A percentile compares a stretch with the other conserved stretches of the same genome.
These are phyloP conservation scores for Ptilonorhynchus violaceus DNA, from an alignment of 2,113 vertebrate species.

Conservation along the genomic window DNA sequence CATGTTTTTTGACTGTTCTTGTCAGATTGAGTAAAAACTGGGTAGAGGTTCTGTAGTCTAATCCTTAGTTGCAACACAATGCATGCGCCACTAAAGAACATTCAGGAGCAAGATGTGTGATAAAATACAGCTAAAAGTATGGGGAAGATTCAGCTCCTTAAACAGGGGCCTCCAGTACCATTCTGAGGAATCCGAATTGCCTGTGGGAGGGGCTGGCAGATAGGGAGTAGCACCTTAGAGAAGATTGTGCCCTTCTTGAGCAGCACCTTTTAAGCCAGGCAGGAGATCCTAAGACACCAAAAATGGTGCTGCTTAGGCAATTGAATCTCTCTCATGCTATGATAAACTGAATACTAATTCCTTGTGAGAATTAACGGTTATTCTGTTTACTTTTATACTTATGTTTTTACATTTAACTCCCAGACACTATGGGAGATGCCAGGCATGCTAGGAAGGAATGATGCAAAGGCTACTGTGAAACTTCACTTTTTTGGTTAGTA, in stretches of 20 bases:
- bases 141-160: neutral
- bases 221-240: neutral
- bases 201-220: neutral
- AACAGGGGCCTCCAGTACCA: neutral
- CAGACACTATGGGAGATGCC: neutral
- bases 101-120: neutral
- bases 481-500: neutral
- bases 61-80: neutral
- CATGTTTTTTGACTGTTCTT: neutral
- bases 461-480: neutral
- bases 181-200: neutral
- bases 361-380: neutral
- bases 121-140: neutral
- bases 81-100: neutral
- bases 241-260: neutral
- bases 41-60: neutral
- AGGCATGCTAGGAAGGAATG: neutral
- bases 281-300: neutral
- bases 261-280: neutral
- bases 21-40: neutral
- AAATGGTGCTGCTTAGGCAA: neutral
- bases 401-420: neutral
- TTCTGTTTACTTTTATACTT: neutral
- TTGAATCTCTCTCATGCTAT: neutral
- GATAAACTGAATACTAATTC: neutral